A percentile compares a stretch with the other conserved stretches of the same genome.
Evolutionary conservation across 2,797 vertebrate genomes (phyloP).

Genomic region (Myiothlypis coronata): DNA sequence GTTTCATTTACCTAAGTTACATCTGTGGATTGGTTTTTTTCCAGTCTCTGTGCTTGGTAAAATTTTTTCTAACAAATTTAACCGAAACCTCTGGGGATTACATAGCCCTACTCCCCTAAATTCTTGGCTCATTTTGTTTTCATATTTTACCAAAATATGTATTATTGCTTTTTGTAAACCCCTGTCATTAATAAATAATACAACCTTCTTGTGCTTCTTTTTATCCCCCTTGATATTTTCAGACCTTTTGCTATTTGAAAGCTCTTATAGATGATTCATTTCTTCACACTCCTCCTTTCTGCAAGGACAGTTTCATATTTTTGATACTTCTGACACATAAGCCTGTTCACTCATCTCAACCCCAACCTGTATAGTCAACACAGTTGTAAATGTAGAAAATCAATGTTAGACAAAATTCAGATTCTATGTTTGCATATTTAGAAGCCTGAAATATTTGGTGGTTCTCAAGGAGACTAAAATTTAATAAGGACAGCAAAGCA

Average conservation of each 20-base stretch:
- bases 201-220: neutral
- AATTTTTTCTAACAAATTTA: neutral
- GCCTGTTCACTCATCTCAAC: neutral
- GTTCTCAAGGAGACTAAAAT: neutral
- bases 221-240: neutral
- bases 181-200: neutral
- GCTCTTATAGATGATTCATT: neutral
- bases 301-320: neutral
- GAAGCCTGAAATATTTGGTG: neutral
- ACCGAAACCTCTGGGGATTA: neutral
- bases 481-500: neutral
- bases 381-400: neutral
- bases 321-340: neutral
- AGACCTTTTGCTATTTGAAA: neutral
- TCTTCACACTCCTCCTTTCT: neutral
- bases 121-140: neutral
- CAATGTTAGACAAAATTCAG: neutral
- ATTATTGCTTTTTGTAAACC: neutral
- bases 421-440: neutral
- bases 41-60: neutral
- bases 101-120: neutral
- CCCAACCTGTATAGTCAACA: neutral
- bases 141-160: neutral
- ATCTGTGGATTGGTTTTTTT: neutral
- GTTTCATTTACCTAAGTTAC: neutral